phyloP scores from a whole-genome alignment of 2,888 invertebrate species.

The Drosophila antonietae region DNA sequence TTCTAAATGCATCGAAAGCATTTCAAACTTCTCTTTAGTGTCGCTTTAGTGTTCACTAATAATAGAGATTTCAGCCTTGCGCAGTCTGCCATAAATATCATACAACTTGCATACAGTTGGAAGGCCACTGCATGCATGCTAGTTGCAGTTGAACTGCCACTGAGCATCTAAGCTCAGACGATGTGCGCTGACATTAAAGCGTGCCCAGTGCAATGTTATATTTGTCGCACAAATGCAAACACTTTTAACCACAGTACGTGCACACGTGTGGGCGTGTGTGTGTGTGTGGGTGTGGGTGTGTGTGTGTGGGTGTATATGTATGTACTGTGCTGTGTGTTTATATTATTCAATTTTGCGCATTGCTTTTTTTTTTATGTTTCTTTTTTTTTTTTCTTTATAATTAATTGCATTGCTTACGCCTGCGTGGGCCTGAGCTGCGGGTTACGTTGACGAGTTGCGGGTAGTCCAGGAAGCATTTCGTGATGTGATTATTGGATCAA shows the following conservation, averaged over 20 bases:
- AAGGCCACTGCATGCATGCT: background rate
- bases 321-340: constrained; percentile 18
- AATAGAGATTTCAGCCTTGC: background rate
- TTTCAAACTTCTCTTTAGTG: too few relatives aligned
- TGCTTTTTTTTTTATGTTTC: constrained; percentile 75
- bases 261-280: background rate
- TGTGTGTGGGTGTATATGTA: background rate
- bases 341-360: constrained; percentile 68
- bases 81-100: background rate
- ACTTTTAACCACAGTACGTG: constrained; percentile 9
- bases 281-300: background rate
- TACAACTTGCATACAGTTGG: background rate
- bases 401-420: constrained; percentile 77
- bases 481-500: constrained; percentile 71
- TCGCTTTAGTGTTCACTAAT: background rate
- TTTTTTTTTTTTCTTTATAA: constrained; percentile 72
- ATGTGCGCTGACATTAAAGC: constrained; percentile 8
- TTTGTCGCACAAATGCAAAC: constrained; percentile 1
- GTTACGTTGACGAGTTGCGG: constrained; percentile 34
- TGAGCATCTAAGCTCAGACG: background rate
- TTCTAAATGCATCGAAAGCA: background rate
- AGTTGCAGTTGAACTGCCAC: background rate
- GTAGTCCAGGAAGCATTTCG: constrained; percentile 29
- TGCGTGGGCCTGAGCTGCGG: constrained; percentile 59
- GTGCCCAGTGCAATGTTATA: constrained; percentile 1